phyloP scores from a whole-genome alignment of 2,113 vertebrate genomes.

The Seriola rivoliana region DNA sequence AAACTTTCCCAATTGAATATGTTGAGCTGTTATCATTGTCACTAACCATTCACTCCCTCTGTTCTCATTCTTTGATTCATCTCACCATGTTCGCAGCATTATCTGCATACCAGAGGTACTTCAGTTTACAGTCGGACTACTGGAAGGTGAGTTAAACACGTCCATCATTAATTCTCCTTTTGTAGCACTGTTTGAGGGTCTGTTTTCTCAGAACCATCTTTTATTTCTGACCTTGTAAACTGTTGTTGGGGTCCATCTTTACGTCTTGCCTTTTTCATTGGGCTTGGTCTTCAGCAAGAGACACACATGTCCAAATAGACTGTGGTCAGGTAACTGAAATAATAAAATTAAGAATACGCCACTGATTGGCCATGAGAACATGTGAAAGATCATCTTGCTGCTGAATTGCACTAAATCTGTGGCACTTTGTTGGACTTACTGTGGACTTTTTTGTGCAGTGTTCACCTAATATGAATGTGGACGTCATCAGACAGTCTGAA shows the following conservation, averaged over 20 bases:
- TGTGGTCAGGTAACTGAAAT: no score
- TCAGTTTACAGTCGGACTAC: constrained; percentile 99
- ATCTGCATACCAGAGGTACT: constrained; percentile 99
- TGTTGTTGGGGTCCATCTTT: background rate
- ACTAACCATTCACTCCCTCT: constrained; percentile 8
- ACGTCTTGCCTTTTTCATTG: background rate
- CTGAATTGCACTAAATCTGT: background rate
- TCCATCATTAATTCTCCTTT: background rate
- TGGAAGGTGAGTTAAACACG: constrained; percentile 93
- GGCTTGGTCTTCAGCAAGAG: no score
- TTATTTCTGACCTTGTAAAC: background rate
- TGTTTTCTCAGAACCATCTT: no score
- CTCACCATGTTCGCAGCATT: constrained; percentile 88
- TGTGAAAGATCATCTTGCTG: background rate
- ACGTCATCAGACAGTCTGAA: background rate
- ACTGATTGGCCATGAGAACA: no score
- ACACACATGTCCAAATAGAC: no score
- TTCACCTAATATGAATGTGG: background rate
- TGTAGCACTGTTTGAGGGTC: background rate
- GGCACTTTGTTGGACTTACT: background rate
- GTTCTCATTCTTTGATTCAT: background rate
- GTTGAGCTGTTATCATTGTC: constrained; percentile 14
- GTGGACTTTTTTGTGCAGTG: background rate
- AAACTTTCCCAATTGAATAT: background rate
- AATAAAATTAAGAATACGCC: no score